Conservation (phyloP, 2,888 invertebrate species). For the Eilema caniola region DNA sequence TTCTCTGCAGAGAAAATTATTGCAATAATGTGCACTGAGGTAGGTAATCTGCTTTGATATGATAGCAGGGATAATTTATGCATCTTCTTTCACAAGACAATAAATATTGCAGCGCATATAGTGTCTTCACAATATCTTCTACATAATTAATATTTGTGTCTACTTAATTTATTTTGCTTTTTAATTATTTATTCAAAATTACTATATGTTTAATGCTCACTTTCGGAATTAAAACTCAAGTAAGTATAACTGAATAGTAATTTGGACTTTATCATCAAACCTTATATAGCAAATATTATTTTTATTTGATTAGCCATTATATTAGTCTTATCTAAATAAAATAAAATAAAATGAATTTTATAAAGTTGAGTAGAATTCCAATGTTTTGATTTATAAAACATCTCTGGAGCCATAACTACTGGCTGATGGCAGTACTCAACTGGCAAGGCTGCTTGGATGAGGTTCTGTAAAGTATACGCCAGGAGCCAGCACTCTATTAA, state of each 20-base stretch:
- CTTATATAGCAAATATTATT: background rate
- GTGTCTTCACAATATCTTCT: background rate
- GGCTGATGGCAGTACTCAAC: no score
- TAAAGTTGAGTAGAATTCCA: background rate
- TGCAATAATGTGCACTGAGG: background rate
- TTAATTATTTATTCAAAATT: background rate
- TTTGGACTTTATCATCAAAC: background rate
- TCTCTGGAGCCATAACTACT: no score
- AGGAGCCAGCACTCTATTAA: no score
- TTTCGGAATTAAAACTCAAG: constrained; percentile 19
- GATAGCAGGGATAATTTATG: background rate
- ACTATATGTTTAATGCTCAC: constrained; percentile 17
- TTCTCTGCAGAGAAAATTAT: background rate
- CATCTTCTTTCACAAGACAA: background rate
- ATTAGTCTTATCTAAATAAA: no score
- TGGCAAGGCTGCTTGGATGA: no score
- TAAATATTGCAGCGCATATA: background rate
- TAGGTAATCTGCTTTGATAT: background rate
- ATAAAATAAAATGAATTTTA: no score
- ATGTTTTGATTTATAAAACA: no score
- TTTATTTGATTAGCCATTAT: background rate
- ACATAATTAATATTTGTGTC: background rate
- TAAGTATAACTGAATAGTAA: constrained; percentile 21
- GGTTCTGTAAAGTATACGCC: no score
- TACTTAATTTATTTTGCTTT: background rate